phyloP scores from a whole-genome alignment of 1,140 invertebrate species.

The Ectropis grisescens region DNA sequence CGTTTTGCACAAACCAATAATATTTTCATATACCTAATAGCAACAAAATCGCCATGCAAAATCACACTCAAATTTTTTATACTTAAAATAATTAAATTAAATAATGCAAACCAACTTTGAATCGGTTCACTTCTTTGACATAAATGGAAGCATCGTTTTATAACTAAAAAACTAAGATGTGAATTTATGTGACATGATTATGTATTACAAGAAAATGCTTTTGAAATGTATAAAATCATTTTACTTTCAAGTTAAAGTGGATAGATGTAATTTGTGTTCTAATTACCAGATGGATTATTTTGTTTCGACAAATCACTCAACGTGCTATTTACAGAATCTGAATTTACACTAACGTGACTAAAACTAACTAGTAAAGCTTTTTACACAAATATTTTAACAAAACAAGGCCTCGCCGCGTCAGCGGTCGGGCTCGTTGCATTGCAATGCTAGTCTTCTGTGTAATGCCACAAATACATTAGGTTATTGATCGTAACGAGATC shows the following conservation, averaged over 20 bases:
- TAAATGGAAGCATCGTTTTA: slow-evolving; percentile 67
- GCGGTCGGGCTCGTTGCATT: slow-evolving; percentile 52
- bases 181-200: too few species aligned
- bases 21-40: slow-evolving; percentile 41
- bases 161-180: slow-evolving; percentile 33
- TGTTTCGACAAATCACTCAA: slow-evolving; percentile 43
- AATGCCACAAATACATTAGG: slow-evolving; percentile 53
- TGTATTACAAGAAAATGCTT: too few species aligned
- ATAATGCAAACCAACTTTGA: slow-evolving; percentile 57
- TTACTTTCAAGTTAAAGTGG: too few species aligned
- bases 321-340: slow-evolving; percentile 55
- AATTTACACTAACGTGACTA: slow-evolving; percentile 45
- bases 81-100: slow-evolving; percentile 53
- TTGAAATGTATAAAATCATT: too few species aligned
- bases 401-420: slow-evolving; percentile 28
- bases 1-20: slow-evolving; percentile 39
- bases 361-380: slow-evolving; percentile 64
- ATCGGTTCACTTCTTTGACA: slow-evolving; percentile 65
- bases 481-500: slow-evolving; percentile 67
- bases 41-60: slow-evolving; percentile 59
- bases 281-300: too few species aligned
- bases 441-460: slow-evolving; percentile 55
- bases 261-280: too few species aligned
- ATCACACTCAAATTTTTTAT: slow-evolving; percentile 57
- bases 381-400: slow-evolving; percentile 59